Base-by-base conservation (phyloP, 2,797 vertebrate species). In the Octomys mimax region DNA sequence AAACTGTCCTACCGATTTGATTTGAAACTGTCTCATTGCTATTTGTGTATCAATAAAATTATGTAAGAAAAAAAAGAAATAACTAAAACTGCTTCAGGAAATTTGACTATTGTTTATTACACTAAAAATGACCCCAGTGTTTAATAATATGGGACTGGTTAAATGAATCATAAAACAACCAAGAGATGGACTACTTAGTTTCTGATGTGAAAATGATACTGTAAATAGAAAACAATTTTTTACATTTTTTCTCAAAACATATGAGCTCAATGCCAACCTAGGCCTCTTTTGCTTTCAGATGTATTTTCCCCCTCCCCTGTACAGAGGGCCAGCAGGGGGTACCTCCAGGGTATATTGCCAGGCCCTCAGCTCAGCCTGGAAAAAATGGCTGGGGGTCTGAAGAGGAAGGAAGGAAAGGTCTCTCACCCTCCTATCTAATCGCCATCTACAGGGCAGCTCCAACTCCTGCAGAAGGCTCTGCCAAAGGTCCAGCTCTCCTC, bases 401-500 rank as follows among this genome's bases (percentile, higher is more conserved):
- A 73, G 21, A 42, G 39, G 71, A 73, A 77, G 68, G 31, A 4
- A 10, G 4, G 21, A 42, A 70, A 81, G 49, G 75, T 4, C 8
- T 18, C 28, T 42, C 13, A 26, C 2, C 21, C 81, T 64, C 82
- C 68, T 12, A 1, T 19, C 57, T 80, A 54, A 71, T 49, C 70
- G 49, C 10, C 10, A 64, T 46, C 49, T 54, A 31, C 0, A 6
- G 14, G 68, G 26, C 2, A 3, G 66, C 36, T 54, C 80, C 42
- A 62, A 9, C 11, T 88, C 79, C 71, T 33, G 16, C 54, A 61
- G n/a, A 71, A 95, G 36, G 39, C 8, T 19, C 57, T 16, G 21
- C 26, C 21, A 0, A 2, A 36, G 16, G 12, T 24, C 70, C 39
- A n/a, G 31, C 57, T 64, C 46, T 21, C 11, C 0, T 24, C 5